Evolutionary conservation across 2,113 vertebrate genomes (phyloP).

Genomic region (Lycocorax pyrrhopterus): DNA sequence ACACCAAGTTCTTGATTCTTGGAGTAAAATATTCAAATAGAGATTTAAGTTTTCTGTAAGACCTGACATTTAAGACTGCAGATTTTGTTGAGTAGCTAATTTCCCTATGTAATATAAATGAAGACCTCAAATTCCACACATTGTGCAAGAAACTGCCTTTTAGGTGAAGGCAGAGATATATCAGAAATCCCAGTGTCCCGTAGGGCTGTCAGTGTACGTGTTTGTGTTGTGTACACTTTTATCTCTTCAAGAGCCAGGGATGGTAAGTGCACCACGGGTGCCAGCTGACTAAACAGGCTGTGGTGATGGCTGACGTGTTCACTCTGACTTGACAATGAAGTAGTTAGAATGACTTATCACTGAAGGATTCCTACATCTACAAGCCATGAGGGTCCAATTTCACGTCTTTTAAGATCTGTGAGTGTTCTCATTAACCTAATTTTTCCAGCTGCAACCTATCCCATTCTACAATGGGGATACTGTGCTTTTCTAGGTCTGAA

Average conservation of each 20-base stretch:
- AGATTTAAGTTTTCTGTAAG: neutral
- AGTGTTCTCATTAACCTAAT: neutral
- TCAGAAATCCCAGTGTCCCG: neutral
- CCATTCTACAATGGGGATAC: neutral
- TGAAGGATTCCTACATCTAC: neutral
- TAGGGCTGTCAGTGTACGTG: fast-evolving
- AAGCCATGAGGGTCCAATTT: neutral
- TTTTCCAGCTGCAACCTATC: neutral
- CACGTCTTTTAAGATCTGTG: neutral
- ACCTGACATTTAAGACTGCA: neutral
- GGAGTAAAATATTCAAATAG: neutral
- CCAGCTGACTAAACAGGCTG: neutral
- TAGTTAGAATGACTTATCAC: neutral
- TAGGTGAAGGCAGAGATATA: neutral
- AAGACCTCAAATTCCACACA: neutral
- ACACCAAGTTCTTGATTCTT: neutral
- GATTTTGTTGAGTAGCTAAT: neutral
- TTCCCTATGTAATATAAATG: neutral
- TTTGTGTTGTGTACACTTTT: neutral
- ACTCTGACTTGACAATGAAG: neutral
- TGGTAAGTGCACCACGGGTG: neutral
- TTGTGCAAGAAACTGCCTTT: neutral
- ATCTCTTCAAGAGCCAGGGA: neutral
- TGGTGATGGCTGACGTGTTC: neutral
- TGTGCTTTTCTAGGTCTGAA: neutral